phyloP scores from a whole-genome alignment of 2,113 vertebrate species.

The Sula dactylatra region DNA sequence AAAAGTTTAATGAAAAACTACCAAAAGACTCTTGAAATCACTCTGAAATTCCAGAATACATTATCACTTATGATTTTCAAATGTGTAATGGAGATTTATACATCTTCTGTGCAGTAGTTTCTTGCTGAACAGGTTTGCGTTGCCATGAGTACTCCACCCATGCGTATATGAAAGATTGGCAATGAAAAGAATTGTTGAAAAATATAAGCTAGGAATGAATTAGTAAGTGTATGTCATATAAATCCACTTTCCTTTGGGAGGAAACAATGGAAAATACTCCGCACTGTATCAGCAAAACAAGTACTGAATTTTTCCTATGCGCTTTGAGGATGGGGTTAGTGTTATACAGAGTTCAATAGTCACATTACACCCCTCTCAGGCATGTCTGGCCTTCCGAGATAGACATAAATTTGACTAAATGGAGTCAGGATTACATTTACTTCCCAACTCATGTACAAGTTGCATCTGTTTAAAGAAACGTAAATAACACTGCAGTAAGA shows the following conservation, averaged over 20 bases:
- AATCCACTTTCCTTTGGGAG: background rate
- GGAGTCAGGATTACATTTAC: background rate
- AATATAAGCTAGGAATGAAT: background rate
- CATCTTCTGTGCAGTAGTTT: background rate
- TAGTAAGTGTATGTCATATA: background rate
- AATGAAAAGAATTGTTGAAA: slow-evolving; percentile 33
- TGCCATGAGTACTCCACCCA: slow-evolving; percentile 23
- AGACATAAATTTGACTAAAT: background rate
- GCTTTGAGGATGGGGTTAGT: background rate
- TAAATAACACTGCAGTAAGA: background rate
- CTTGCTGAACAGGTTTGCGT: slow-evolving; percentile 30
- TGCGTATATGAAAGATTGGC: background rate
- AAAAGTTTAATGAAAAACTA: background rate
- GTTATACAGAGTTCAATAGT: background rate
- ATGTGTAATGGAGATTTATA: background rate
- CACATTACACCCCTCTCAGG: background rate
- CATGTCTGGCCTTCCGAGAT: background rate
- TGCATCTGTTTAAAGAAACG: background rate
- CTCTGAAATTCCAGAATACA: background rate
- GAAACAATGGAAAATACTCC: background rate
- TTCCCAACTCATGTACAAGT: background rate
- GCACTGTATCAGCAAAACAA: background rate
- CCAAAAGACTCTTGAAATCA: background rate
- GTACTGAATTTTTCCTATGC: background rate
- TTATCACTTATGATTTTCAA: background rate